A percentile compares a stretch with the other conserved stretches of the same genome.
phyloP scores from a whole-genome alignment of 2,888 invertebrate species.

The Aphelenchoides bicaudatus region DNA sequence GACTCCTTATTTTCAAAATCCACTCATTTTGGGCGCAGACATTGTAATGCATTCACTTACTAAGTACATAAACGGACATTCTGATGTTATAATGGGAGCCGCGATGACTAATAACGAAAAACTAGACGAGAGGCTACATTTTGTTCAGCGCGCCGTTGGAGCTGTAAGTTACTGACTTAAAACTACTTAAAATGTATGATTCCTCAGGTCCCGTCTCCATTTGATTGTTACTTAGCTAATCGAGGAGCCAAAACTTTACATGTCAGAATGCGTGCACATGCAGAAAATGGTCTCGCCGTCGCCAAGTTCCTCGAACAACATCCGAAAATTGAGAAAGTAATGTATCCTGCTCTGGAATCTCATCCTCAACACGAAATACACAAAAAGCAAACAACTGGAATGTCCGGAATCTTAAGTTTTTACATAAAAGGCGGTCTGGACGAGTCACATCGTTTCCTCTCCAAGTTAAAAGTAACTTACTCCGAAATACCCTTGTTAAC shows the following conservation, averaged over 20 bases:
- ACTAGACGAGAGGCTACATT: constrained; percentile 72
- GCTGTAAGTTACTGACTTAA: no score
- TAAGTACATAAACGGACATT: constrained; percentile 97
- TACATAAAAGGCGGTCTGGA: constrained; percentile 75
- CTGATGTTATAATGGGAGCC: constrained; percentile 93
- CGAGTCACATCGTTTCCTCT: constrained; percentile 73
- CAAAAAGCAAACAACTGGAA: constrained; percentile 71
- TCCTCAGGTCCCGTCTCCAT: constrained; percentile 93
- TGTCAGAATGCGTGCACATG: constrained; percentile 84
- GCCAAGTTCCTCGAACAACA: constrained; percentile 79
- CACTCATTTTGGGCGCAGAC: constrained; percentile 84
- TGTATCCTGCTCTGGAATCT: constrained; percentile 69
- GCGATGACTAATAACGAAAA: constrained; percentile 73
- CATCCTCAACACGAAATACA: constrained; percentile 82
- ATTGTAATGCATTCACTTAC: constrained; percentile 85
- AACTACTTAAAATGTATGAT: no score
- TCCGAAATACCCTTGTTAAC: no score
- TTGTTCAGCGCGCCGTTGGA: constrained; percentile 62
- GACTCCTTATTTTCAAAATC: constrained; percentile 68
- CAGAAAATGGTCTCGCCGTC: constrained; percentile 73
- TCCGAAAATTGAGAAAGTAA: constrained; percentile 69
- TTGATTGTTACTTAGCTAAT: constrained; percentile 89
- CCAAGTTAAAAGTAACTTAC: constrained; percentile 67
- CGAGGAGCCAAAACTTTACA: constrained; percentile 84
- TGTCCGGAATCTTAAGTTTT: constrained; percentile 87